These are phyloP conservation scores for Electrophaes corylata DNA, from an alignment of 2,888 invertebrate genomes.

Conservation along the genomic window DNA sequence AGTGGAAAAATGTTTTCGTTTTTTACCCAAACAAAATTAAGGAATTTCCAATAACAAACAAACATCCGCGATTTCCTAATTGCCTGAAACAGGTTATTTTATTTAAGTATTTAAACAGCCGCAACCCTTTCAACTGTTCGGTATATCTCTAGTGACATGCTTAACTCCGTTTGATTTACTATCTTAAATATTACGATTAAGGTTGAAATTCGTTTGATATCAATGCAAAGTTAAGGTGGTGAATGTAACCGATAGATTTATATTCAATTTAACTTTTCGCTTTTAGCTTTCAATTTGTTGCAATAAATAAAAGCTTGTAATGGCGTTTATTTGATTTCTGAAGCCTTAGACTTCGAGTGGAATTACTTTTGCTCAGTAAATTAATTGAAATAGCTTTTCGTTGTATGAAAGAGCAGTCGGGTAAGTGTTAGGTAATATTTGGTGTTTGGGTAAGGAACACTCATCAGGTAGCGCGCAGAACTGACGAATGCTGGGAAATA, in stretches of 20 bases:
- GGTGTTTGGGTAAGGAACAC: too few relatives aligned
- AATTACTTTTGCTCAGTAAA: background rate
- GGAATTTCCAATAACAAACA: slow-evolving; percentile 42
- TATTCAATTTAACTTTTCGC: slow-evolving; percentile 41
- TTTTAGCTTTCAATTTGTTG: slow-evolving; percentile 37
- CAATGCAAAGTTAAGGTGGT: slow-evolving; percentile 7
- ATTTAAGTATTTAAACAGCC: slow-evolving; percentile 57
- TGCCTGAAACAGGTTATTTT: slow-evolving; percentile 55
- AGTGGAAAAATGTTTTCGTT: slow-evolving; percentile 26
- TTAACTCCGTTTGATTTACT: background rate
- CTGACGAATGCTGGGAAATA: too few relatives aligned
- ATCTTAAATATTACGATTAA: background rate
- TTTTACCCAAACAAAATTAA: slow-evolving; percentile 34
- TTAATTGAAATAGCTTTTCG: background rate
- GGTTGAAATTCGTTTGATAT: slow-evolving; percentile 10
- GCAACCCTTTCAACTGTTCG: slow-evolving; percentile 47
- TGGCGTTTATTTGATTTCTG: slow-evolving; percentile 31
- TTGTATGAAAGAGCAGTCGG: background rate
- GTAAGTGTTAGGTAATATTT: too few relatives aligned
- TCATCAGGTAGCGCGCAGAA: too few relatives aligned
- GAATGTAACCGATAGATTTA: slow-evolving; percentile 38
- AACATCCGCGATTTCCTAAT: slow-evolving; percentile 49
- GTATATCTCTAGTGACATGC: slow-evolving; percentile 27
- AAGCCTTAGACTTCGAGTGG: slow-evolving; percentile 1
- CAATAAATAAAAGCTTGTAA: slow-evolving; percentile 31